Evolutionary conservation across 2,888 invertebrate genomes (phyloP).

Genomic region (Sinohyriopsis cumingii): DNA sequence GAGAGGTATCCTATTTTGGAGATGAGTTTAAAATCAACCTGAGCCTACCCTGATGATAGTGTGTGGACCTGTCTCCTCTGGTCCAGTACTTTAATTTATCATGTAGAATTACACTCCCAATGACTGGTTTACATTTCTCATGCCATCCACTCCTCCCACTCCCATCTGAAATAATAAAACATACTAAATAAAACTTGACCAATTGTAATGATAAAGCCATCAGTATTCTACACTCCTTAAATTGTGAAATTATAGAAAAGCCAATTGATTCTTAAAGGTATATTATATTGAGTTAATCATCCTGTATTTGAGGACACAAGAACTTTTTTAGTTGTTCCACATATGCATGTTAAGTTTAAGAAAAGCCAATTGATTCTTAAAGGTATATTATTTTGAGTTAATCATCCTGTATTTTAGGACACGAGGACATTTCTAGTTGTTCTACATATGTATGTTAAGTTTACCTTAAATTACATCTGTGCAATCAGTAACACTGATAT

Average conservation of each 20-base stretch:
- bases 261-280: neutral
- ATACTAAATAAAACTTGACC: neutral
- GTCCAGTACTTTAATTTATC: constrained; percentile 65
- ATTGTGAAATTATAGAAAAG: neutral
- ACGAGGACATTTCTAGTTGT: too few species aligned
- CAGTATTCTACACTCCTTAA: neutral
- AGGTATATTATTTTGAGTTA: neutral
- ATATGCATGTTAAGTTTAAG: too few species aligned
- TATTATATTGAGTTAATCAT: neutral
- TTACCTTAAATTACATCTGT: too few species aligned
- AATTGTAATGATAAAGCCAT: too few species aligned
- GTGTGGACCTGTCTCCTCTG: constrained; percentile 41
- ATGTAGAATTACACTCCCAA: constrained; percentile 63
- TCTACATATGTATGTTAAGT: too few species aligned
- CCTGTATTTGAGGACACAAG: neutral
- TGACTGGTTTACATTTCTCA: constrained; percentile 43
- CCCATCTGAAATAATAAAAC: constrained; percentile 44
- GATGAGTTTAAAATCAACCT: neutral
- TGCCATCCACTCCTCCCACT: constrained; percentile 55
- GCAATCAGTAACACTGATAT: too few species aligned
- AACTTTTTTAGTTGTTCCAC: too few species aligned
- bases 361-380: neutral
- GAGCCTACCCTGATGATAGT: constrained; percentile 63
- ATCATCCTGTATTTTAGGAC: neutral
- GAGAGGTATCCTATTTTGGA: neutral